A percentile compares a stretch with the other conserved stretches of the same genome.
These are phyloP conservation scores for Erpornis zantholeuca DNA, from an alignment of 2,113 vertebrate species.

Conservation along the genomic window DNA sequence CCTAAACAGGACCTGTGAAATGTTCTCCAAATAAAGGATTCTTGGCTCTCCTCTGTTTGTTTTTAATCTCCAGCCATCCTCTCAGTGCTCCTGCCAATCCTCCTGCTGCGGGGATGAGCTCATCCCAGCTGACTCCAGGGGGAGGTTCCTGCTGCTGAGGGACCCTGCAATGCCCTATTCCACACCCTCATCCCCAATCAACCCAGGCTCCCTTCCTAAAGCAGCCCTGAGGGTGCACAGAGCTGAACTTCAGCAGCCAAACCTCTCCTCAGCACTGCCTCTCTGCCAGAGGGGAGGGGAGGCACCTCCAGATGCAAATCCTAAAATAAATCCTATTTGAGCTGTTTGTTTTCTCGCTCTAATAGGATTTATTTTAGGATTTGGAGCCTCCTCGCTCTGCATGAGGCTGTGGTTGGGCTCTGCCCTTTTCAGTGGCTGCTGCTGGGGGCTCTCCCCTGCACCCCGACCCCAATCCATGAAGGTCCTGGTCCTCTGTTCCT, in stretches of 20 bases:
- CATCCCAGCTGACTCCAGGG: not conserved
- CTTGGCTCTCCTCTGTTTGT: constrained; percentile 71
- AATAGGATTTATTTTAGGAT: not conserved
- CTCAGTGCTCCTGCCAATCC: constrained; percentile 20
- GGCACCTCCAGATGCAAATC: not conserved
- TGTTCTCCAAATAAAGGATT: constrained; percentile 61
- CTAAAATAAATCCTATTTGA: not conserved
- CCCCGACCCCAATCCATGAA: not conserved
- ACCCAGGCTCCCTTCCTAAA: not conserved
- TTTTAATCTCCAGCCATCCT: constrained; percentile 69
- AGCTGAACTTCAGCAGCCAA: not conserved
- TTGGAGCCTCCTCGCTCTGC: not conserved
- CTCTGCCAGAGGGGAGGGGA: not conserved
- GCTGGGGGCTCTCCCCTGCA: not conserved
- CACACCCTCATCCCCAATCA: not conserved
- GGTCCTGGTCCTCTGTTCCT: accelerated
- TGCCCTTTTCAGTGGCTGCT: not conserved
- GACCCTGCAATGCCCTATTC: not conserved
- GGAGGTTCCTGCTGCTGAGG: not conserved
- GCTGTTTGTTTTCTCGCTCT: not conserved
- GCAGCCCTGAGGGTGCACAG: not conserved
- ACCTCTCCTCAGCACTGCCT: not conserved
- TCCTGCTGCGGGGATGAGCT: constrained; percentile 42
- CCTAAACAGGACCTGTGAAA: constrained; percentile 63
- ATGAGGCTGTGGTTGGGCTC: not conserved